These are phyloP conservation scores for Ptychochromis oligacanthus DNA, from an alignment of 2,113 vertebrate genomes.

Conservation along the genomic window DNA sequence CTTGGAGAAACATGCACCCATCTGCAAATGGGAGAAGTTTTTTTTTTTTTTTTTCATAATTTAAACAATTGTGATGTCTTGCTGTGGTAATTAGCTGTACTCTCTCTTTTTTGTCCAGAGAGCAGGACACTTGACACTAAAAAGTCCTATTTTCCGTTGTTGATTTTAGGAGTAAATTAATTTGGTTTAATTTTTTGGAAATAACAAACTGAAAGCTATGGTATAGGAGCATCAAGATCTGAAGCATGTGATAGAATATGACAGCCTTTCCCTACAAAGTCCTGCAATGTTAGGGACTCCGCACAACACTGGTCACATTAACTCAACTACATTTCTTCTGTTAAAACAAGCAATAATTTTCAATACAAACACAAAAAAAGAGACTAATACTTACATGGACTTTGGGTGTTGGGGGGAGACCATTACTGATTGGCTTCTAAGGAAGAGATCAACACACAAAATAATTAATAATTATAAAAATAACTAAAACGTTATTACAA, in stretches of 20 bases:
- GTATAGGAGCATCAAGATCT: background rate
- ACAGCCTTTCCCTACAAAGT: no score
- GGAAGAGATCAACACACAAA: background rate
- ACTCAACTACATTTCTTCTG: background rate
- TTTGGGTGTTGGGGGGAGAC: slow-evolving; percentile 97
- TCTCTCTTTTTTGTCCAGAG: no score
- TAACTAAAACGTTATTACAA: no score
- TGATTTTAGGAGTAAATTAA: fast-evolving
- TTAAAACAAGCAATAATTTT: background rate
- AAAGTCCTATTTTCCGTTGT: background rate
- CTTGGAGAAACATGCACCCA: slow-evolving; percentile 99
- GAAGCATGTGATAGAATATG: no score
- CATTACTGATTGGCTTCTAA: slow-evolving; percentile 95
- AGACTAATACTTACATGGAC: slow-evolving; percentile 89
- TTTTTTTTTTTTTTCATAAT: no score
- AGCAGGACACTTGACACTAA: background rate
- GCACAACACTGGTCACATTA: background rate
- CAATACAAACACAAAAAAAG: background rate
- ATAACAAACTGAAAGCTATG: background rate
- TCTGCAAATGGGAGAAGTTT: slow-evolving; percentile 77
- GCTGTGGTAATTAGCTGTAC: background rate
- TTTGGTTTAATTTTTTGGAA: background rate
- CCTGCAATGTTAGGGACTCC: background rate
- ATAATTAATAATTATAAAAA: no score
- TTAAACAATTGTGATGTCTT: fast-evolving